These are phyloP conservation scores for Mobula hypostoma DNA, from an alignment of 2,113 vertebrate species.

Conservation along the genomic window DNA sequence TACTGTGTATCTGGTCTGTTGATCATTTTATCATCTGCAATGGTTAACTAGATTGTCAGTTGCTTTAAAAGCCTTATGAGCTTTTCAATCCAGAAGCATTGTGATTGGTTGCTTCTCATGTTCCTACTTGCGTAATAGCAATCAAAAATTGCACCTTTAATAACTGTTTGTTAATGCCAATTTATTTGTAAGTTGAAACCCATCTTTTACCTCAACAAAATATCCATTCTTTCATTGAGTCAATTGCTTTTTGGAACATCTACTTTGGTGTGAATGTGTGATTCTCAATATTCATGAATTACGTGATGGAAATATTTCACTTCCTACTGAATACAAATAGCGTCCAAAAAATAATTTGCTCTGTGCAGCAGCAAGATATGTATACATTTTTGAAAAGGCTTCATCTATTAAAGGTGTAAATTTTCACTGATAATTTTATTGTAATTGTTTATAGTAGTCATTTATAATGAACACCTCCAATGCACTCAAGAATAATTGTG, in stretches of 20 bases:
- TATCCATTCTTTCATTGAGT: neutral
- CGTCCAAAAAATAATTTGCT: neutral
- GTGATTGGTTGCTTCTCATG: neutral
- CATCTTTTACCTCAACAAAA: neutral
- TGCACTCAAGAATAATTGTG: neutral
- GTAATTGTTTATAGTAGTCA: neutral
- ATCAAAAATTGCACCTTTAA: neutral
- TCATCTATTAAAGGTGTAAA: neutral
- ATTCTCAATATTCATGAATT: slow-evolving; percentile 29
- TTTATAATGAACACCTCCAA: neutral
- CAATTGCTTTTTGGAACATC: neutral
- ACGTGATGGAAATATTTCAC: neutral
- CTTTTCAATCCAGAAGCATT: neutral
- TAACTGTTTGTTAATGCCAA: neutral
- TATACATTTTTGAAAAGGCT: neutral
- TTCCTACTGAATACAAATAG: slow-evolving; percentile 27
- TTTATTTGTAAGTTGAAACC: neutral
- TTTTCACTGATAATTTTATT: slow-evolving; percentile 9
- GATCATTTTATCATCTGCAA: neutral
- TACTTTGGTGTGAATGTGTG: slow-evolving; percentile 6
- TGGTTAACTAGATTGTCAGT: neutral
- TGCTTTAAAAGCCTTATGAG: neutral
- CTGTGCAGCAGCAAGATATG: neutral
- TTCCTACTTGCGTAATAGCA: neutral
- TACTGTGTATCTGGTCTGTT: neutral